phyloP scores from a whole-genome alignment of 2,113 vertebrate species.

The Asarcornis scutulata region DNA sequence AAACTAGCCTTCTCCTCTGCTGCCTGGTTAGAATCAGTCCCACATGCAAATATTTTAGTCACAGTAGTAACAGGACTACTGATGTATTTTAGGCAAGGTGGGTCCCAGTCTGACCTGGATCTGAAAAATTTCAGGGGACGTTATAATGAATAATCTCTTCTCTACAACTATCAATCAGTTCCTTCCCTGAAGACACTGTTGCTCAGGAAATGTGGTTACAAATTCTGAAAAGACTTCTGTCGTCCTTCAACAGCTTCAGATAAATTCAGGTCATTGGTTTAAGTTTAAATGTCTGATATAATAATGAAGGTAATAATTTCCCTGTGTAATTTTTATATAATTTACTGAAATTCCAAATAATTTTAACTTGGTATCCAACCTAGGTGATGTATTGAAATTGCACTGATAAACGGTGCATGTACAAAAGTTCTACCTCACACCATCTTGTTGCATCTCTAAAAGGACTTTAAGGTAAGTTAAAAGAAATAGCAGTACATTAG shows the following conservation, averaged over 20 bases:
- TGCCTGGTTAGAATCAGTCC: neutral
- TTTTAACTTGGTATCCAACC: neutral
- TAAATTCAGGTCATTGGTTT: neutral
- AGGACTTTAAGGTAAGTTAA: neutral
- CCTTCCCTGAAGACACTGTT: neutral
- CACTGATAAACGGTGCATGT: neutral
- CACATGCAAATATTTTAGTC: neutral
- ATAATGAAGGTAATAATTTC: neutral
- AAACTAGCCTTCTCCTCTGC: neutral
- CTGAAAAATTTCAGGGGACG: neutral
- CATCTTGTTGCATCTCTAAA: neutral
- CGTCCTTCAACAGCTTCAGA: neutral
- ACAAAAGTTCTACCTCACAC: neutral
- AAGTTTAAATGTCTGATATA: neutral
- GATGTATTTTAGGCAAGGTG: neutral
- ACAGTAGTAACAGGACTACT: neutral
- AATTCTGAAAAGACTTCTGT: neutral
- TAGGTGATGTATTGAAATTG: neutral
- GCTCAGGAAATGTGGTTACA: neutral
- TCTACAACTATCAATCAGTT: neutral
- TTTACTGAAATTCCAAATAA: neutral
- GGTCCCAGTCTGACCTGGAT: neutral
- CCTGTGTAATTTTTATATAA: neutral
- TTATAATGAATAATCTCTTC: neutral
- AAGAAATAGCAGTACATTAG: neutral